Evolutionary conservation across 2,888 invertebrate species (phyloP).

Genomic region (Clostera curtula): DNA sequence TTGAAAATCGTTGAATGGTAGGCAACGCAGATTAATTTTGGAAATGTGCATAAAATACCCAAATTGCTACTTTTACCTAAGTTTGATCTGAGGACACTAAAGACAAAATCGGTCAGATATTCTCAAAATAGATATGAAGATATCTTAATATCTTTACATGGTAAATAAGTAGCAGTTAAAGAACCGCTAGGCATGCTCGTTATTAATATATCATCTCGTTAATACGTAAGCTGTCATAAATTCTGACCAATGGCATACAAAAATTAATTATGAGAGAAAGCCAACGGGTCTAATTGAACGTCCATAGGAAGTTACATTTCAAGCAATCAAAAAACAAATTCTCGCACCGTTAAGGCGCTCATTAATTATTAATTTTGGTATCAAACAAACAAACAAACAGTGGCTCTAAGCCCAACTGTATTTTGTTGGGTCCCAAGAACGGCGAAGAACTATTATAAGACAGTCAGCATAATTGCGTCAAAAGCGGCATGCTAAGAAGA

Average conservation of each 20-base stretch:
- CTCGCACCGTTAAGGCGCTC: slow-evolving; percentile 4
- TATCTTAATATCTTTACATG: too few species aligned
- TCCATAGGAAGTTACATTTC: slow-evolving; percentile 17
- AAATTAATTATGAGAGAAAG: slow-evolving; percentile 11
- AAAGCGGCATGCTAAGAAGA: too few species aligned
- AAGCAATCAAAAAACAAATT: slow-evolving; percentile 12
- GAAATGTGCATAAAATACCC: too few species aligned
- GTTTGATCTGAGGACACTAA: too few species aligned
- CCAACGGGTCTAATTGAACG: slow-evolving; percentile 3
- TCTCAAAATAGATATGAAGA: too few species aligned
- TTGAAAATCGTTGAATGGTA: too few species aligned
- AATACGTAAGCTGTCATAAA: neutral
- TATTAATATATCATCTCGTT: slow-evolving; percentile 1
- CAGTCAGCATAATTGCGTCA: too few species aligned
- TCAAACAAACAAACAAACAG: neutral
- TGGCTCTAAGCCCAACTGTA: neutral
- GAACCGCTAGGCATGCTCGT: neutral
- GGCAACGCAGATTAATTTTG: too few species aligned
- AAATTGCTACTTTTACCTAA: too few species aligned
- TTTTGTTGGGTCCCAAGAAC: neutral
- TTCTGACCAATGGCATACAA: slow-evolving; percentile 1
- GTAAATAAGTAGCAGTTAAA: too few species aligned
- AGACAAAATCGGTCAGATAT: too few species aligned
- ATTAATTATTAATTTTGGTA: slow-evolving; percentile 5
- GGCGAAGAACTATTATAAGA: too few species aligned